Evolutionary conservation across 2,797 vertebrate species (phyloP).

Genomic region (Triplophysa bombifrons): DNA sequence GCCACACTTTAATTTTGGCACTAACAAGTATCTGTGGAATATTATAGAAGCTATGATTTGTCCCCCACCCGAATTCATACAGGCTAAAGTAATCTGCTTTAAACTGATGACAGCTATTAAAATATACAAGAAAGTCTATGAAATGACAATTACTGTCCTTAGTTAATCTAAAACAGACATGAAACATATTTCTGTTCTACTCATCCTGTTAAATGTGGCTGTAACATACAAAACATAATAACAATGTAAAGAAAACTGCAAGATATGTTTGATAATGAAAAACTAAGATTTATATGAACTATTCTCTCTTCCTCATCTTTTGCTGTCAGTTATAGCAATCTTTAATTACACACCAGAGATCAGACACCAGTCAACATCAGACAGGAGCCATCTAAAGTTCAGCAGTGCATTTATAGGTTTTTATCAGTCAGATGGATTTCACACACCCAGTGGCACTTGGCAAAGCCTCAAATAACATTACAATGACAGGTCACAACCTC

Average conservation of each 20-base stretch:
- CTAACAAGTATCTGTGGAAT: slow-evolving; percentile 53
- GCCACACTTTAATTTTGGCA: slow-evolving; percentile 46
- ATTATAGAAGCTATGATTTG: slow-evolving; percentile 41
- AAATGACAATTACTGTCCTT: slow-evolving; percentile 71
- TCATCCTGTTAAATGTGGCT: no score
- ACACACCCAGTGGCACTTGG: slow-evolving; percentile 51
- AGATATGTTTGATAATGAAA: neutral
- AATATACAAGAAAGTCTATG: slow-evolving; percentile 70
- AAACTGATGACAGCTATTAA: slow-evolving; percentile 68
- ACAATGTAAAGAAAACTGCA: no score
- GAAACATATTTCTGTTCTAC: neutral
- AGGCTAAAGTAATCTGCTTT: slow-evolving; percentile 43
- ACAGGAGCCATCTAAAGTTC: slow-evolving; percentile 15
- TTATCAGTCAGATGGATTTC: slow-evolving; percentile 27
- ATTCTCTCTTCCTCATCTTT: neutral
- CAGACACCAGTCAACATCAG: neutral
- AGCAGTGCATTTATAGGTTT: slow-evolving; percentile 11
- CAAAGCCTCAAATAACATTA: slow-evolving; percentile 59
- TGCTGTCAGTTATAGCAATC: neutral
- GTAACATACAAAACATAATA: no score
- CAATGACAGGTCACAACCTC: slow-evolving; percentile 68
- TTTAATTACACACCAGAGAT: slow-evolving; percentile 2
- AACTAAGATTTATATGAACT: neutral
- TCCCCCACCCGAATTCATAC: slow-evolving; percentile 32
- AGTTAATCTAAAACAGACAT: slow-evolving; percentile 58